Evolutionary conservation across 2,797 vertebrate genomes (phyloP), one percentile per base, ranked within the genome.

Genomic region (Onychomys arenicola): DNA sequence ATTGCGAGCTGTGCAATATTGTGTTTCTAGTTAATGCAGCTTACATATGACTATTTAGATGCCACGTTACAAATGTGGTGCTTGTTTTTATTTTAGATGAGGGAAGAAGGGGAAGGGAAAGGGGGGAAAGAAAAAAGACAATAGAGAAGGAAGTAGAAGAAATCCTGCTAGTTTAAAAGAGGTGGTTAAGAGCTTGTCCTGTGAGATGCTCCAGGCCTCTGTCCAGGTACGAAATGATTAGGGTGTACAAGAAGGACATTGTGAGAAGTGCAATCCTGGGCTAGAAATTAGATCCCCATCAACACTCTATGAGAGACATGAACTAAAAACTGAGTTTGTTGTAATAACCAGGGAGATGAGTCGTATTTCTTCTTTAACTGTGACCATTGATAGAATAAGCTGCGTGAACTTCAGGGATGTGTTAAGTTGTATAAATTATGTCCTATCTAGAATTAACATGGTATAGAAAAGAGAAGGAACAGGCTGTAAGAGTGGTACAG

Each of bases 341-440:
- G 95, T 93, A 63, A 89, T 59, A 71, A 89, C 65, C n/a, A 6
- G 2, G 3, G 11, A 78, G 17, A 27, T n/a, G 55, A 89, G 46
- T 91, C 46, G 82, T 95, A 23, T 69, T 96, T 89, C 34, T 93
- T 85, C 80, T 96, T 83, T 93, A 61, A 67, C 59, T 67, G 55
- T 93, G 69, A 65, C 63, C 43, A n/a, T 34, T 63, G 43, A 82
- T 65, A 93, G 55, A 96, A 83, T 71, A 55, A 84, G 59, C 32
- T 80, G 46, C 23, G 25, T 73, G 43, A 75, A 61, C 52, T 55
- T 81, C 27, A 52, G 46, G 29, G 4, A 87, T 65, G 84, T 94
- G 55, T 49, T 81, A 88, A 5, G 4, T 8, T 93, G 61, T 27
- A 46, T n/a, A 49, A 84, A 57, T 55, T 75, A 65, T 59, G 0